Conservation (phyloP, 2,113 vertebrate species). For the Chamaetylas fuelleborni region DNA sequence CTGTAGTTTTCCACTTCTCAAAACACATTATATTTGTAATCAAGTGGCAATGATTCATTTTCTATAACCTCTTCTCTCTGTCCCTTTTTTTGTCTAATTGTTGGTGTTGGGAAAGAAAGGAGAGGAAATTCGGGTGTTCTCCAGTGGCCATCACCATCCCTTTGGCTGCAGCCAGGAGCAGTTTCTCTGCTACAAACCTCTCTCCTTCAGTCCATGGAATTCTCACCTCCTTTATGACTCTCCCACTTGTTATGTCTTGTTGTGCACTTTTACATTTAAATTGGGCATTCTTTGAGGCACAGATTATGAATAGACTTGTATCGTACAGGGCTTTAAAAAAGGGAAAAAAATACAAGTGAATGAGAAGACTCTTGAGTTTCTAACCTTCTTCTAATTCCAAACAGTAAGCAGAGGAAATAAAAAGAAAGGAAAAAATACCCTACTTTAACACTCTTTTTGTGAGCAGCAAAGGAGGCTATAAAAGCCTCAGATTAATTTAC, state of each 20-base stretch:
- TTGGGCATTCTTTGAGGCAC: background rate
- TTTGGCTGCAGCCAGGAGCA: background rate
- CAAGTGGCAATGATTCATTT: background rate
- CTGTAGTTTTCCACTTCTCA: background rate
- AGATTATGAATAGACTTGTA: slow-evolving; percentile 34
- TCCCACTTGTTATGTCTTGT: slow-evolving; percentile 29
- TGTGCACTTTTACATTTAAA: slow-evolving; percentile 31
- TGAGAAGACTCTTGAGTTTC: background rate
- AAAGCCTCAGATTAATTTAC: slow-evolving; percentile 15
- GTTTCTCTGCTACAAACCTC: background rate
- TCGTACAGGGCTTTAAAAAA: background rate
- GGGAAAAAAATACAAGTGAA: background rate
- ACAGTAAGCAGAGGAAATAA: background rate
- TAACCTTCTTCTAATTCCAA: background rate
- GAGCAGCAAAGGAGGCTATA: background rate
- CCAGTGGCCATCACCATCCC: background rate
- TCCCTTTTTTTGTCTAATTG: background rate
- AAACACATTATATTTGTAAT: background rate
- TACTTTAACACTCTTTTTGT: background rate
- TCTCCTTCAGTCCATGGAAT: background rate
- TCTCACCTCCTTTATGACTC: background rate
- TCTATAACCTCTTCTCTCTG: background rate
- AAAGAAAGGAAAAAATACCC: background rate
- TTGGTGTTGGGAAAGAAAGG: background rate
- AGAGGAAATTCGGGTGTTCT: background rate